These are phyloP conservation scores for Nycticorax nycticorax DNA, from an alignment of 2,113 vertebrate genomes.

Conservation along the genomic window DNA sequence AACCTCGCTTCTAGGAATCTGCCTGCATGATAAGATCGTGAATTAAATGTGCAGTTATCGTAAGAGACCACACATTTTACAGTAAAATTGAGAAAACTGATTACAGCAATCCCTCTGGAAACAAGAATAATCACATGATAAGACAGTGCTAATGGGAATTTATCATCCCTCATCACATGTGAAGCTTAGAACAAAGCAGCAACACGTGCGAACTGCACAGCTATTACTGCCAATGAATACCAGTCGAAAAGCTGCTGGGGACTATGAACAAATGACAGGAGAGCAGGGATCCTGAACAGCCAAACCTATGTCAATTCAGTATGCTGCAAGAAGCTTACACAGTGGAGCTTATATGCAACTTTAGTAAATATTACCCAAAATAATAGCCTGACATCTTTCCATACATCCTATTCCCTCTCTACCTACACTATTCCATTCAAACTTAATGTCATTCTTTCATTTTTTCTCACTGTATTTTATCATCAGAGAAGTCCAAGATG, in stretches of 20 bases:
- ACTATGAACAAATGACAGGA: background rate
- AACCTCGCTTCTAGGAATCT: constrained; percentile 22
- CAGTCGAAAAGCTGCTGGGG: background rate
- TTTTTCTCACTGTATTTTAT: background rate
- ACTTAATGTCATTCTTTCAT: background rate
- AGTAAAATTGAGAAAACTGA: constrained; percentile 75
- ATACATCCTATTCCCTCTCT: background rate
- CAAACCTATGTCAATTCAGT: background rate
- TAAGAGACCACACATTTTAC: constrained; percentile 72
- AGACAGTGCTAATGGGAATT: constrained; percentile 58
- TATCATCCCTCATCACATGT: constrained; percentile 55
- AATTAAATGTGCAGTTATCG: constrained; percentile 49
- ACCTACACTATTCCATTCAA: background rate
- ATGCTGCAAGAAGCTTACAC: background rate
- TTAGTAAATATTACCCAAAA: background rate
- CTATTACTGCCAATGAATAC: constrained; percentile 7
- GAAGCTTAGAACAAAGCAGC: constrained; percentile 55
- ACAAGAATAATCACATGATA: constrained; percentile 63
- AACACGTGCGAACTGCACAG: background rate
- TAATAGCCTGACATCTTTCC: background rate
- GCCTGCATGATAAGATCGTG: constrained; percentile 11
- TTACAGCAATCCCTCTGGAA: constrained; percentile 67
- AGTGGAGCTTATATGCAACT: background rate
- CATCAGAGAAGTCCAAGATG: background rate
- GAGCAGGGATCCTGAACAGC: background rate